Percentiles rank a stretch among this genome's conserved stretches.
Conservation (phyloP, 2,888 invertebrate genomes). For the Orthosia incerta region DNA sequence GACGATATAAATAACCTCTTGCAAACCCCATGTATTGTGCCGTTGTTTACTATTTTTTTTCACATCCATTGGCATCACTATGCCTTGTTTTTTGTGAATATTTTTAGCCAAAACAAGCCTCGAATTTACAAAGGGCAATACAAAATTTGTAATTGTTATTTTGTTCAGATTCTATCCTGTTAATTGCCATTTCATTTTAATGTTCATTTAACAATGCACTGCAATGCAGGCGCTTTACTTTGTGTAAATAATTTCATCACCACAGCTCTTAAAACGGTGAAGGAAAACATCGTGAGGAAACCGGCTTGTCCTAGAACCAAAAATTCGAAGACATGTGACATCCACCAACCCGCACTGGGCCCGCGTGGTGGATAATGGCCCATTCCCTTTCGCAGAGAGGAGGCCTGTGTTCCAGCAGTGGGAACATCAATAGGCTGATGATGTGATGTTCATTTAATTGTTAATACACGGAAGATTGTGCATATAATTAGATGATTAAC, state of each 20-base stretch:
- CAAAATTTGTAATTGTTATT: not conserved
- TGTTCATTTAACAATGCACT: too few relatives aligned
- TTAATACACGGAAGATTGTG: not conserved
- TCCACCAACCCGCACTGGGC: too few relatives aligned
- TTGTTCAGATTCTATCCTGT: not conserved
- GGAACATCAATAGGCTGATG: too few relatives aligned
- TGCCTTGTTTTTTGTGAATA: slow-evolving; percentile 22
- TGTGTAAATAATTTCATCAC: too few relatives aligned
- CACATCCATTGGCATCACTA: slow-evolving; percentile 69
- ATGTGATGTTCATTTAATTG: not conserved
- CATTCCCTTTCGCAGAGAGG: too few relatives aligned
- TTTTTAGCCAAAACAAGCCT: slow-evolving; percentile 19
- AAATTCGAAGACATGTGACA: too few relatives aligned
- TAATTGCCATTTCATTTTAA: not conserved
- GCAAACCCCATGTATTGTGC: slow-evolving; percentile 76
- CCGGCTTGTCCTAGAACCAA: too few relatives aligned
- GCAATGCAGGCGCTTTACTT: too few relatives aligned
- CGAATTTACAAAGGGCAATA: slow-evolving; percentile 15
- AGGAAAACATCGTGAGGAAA: too few relatives aligned
- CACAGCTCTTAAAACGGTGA: too few relatives aligned
- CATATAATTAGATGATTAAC: not conserved
- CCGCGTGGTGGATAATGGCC: too few relatives aligned
- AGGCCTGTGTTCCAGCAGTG: too few relatives aligned
- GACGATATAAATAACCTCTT: slow-evolving; percentile 82
- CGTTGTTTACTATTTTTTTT: slow-evolving; percentile 74